phyloP scores from a whole-genome alignment of 2,888 invertebrate species.

The Standfussiana lucernea region DNA sequence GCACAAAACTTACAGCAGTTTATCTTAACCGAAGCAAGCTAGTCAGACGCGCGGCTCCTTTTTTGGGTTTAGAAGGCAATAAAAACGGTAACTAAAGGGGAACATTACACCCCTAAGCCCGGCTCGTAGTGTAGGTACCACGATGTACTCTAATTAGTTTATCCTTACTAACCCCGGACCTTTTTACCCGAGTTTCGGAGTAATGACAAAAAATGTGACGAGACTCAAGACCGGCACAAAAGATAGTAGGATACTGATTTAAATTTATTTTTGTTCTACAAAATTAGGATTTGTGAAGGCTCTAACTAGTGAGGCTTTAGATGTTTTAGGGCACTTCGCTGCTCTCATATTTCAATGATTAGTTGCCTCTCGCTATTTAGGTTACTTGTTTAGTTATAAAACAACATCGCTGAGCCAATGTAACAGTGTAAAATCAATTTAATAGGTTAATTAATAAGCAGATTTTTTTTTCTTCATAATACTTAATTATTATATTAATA shows the following conservation, averaged over 20 bases:
- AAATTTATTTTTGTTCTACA: constrained; percentile 22
- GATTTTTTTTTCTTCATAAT: background rate
- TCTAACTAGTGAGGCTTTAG: constrained; percentile 4
- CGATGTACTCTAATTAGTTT: constrained; percentile 64
- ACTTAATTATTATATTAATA: background rate
- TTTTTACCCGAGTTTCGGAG: constrained; percentile 44
- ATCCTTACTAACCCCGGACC: constrained; percentile 44
- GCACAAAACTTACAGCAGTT: constrained; percentile 1
- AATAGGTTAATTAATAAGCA: background rate
- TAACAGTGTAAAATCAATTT: background rate
- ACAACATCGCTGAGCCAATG: background rate
- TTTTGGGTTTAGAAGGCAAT: constrained; percentile 53
- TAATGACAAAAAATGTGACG: constrained; percentile 60
- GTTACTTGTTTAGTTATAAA: constrained; percentile 8
- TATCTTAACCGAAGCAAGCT: constrained; percentile 25
- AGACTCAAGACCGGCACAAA: constrained; percentile 28
- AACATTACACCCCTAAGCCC: constrained; percentile 23
- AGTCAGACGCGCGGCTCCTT: constrained; percentile 14
- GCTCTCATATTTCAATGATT: background rate
- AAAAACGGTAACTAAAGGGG: constrained; percentile 54
- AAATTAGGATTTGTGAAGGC: constrained; percentile 6
- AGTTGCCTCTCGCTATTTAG: background rate
- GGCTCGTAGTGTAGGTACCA: constrained; percentile 48
- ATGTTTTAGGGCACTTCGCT: background rate
- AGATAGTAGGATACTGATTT: constrained; percentile 24